phyloP scores from a whole-genome alignment of 1,140 invertebrate species.

The Pantala flavescens region DNA sequence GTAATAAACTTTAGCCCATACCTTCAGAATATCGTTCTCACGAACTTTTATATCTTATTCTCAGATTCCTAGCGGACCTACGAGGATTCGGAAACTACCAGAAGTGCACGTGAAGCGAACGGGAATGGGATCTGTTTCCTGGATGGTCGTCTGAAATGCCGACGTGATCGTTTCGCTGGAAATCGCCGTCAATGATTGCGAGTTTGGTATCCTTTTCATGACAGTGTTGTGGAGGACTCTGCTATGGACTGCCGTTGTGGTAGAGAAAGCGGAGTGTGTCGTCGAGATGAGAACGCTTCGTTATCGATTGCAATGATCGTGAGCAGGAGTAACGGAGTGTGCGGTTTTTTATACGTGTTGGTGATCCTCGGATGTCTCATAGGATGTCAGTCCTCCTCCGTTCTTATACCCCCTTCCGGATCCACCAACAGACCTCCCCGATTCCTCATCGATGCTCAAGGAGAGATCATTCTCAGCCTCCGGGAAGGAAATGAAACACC shows the following conservation, averaged over 20 bases:
- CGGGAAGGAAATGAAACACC: constrained; percentile 79
- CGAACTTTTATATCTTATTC: no score
- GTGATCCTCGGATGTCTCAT: background rate
- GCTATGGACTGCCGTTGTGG: background rate
- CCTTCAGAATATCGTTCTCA: no score
- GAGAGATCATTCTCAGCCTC: constrained; percentile 76
- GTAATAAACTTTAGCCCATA: no score
- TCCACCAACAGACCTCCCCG: constrained; percentile 60
- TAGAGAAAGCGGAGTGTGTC: background rate
- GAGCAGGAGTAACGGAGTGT: background rate
- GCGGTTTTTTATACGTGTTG: background rate
- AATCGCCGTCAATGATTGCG: no score
- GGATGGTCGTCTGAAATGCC: no score
- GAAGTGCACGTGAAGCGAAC: no score
- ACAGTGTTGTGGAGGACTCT: background rate
- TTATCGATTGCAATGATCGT: background rate
- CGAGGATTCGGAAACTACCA: no score
- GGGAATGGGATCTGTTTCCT: no score
- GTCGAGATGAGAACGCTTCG: background rate
- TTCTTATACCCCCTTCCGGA: background rate
- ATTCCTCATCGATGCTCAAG: constrained; percentile 75
- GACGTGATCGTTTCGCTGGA: no score
- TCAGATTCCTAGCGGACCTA: no score
- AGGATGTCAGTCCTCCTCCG: background rate
- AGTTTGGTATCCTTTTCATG: no score